Base-by-base conservation (phyloP, 92 coral and sea anemone species). In the Zoanthus sociatus region DNA sequence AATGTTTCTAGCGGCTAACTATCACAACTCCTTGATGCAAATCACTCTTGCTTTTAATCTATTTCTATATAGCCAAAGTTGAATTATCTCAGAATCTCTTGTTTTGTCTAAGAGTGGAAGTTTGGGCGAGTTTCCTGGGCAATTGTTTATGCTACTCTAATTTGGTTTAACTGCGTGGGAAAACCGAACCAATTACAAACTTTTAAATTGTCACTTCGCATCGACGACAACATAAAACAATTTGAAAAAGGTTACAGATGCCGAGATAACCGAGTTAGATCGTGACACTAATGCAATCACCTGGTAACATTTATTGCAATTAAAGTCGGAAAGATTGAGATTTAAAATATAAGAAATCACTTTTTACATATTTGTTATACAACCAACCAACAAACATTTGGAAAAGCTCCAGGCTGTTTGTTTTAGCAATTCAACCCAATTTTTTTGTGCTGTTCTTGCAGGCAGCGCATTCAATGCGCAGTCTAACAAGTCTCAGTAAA, bases 141-240 rank as follows among this genome's bases (percentile, higher is more conserved):
- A 53, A 50, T 48, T 48, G 20, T 67, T 67, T 67, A 14, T 20
- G 85, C 45, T 30, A 69, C 45, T 10, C 0, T 69, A 11, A 26
- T 64, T 53, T 67, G 33, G 20, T 7, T 66, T 46, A 69, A 30
- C 18, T 13, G 74, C 85, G 85, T 81, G 85, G 74, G 85, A 81
- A 63, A 81, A 81, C 70, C 26, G 9, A 46, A 18, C 0, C 85
- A 63, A 20, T 81, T 67, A 81, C 44, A 20, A 20, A 58, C 0
- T 9, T 46, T 4, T 77, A 54, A 33, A 42, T 81, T 81, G 74
- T 46, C 85, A 81, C 74, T 81, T 66, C 61, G 85, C 58, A 66
- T 33, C 45, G 73, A 67, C 76, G 85, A 81, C 85, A 81, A 70
- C 73, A 21, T 21, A 18, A 31, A 69, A 63, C 44, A 30, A 66